phyloP scores from a whole-genome alignment of 2,888 invertebrate genomes.

The Polymixis lichenea region DNA sequence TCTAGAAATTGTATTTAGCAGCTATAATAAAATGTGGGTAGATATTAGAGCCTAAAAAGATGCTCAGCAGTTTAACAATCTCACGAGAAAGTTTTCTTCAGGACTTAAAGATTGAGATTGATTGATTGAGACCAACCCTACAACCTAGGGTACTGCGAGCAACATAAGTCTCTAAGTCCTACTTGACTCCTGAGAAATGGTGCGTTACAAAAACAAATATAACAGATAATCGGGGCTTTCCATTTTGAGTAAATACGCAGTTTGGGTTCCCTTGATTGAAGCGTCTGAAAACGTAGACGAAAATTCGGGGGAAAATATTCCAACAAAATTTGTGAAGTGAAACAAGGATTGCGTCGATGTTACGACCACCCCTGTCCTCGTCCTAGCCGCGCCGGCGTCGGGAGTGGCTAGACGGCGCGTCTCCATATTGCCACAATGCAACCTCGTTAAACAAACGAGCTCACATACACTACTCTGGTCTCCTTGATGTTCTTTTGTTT shows the following conservation, averaged over 20 bases:
- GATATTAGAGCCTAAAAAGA: neutral
- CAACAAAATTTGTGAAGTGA: slow-evolving; percentile 45
- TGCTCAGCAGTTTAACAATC: neutral
- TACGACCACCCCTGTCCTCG: slow-evolving; percentile 55
- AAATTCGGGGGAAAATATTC: slow-evolving; percentile 45
- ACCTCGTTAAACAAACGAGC: slow-evolving; percentile 78
- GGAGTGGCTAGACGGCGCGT: slow-evolving; percentile 84
- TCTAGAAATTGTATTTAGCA: slow-evolving; percentile 66
- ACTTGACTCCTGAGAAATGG: slow-evolving; percentile 31
- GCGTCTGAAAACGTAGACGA: slow-evolving; percentile 46
- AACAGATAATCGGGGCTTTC: slow-evolving; percentile 29
- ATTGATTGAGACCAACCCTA: neutral
- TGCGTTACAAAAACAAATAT: slow-evolving; percentile 39
- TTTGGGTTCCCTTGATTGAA: slow-evolving; percentile 42
- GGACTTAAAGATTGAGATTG: neutral
- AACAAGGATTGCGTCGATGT: slow-evolving; percentile 62
- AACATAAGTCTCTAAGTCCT: neutral
- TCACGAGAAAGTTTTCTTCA: neutral
- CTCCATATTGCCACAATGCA: slow-evolving; percentile 77
- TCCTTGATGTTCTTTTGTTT: slow-evolving; percentile 70
- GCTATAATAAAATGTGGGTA: slow-evolving; percentile 37
- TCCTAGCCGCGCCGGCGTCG: slow-evolving; percentile 63
- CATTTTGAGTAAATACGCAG: slow-evolving; percentile 45
- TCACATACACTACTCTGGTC: slow-evolving; percentile 60
- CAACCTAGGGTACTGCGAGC: neutral